A percentile compares a stretch with the other conserved stretches of the same genome.
phyloP scores from a whole-genome alignment of 2,797 vertebrate species.

The Ciconia nigra region DNA sequence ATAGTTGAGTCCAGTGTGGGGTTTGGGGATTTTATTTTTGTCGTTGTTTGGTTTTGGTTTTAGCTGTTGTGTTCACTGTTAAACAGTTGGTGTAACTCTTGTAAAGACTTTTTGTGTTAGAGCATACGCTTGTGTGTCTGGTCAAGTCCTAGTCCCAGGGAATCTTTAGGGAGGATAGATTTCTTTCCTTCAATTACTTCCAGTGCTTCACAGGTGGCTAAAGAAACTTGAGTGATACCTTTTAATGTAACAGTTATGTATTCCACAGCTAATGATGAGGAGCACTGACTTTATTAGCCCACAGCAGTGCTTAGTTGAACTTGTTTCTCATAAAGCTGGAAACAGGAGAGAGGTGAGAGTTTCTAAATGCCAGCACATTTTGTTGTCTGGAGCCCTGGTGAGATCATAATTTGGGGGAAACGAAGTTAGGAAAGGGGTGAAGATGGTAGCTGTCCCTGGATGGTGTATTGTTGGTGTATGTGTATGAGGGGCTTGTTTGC shows the following conservation, averaged over 20 bases:
- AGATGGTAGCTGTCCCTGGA: neutral
- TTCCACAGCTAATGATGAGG: neutral
- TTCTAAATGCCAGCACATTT: neutral
- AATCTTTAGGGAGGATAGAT: neutral
- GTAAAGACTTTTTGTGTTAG: neutral
- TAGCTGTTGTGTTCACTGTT: neutral
- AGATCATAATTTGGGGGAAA: neutral
- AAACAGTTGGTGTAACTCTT: neutral
- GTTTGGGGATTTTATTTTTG: fast-evolving
- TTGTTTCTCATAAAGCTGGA: neutral
- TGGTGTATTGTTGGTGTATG: neutral
- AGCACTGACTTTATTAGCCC: neutral
- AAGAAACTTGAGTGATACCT: neutral
- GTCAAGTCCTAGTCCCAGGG: neutral
- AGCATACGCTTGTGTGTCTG: neutral
- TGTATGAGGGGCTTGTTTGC: neutral
- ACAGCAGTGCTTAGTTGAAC: neutral
- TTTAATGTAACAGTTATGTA: neutral
- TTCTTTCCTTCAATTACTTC: neutral
- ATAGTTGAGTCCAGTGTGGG: neutral
- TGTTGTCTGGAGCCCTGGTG: neutral
- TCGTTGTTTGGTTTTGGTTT: neutral
- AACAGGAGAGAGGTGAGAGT: neutral
- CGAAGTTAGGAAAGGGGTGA: neutral
- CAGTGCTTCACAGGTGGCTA: neutral